These are phyloP conservation scores for Loris lydekkerianus DNA, from an alignment of 2,797 vertebrate genomes.

Conservation along the genomic window DNA sequence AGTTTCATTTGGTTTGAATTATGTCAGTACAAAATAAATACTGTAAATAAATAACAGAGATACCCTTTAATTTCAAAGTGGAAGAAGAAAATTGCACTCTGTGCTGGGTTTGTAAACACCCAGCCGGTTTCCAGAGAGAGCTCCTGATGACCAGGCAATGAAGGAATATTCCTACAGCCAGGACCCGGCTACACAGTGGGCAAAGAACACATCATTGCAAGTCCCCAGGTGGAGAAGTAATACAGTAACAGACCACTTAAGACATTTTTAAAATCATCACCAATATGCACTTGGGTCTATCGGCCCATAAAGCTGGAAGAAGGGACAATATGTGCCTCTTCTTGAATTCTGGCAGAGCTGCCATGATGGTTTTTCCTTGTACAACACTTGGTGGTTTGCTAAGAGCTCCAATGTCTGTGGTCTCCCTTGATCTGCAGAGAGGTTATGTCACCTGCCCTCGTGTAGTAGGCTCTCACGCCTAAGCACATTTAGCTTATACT, in stretches of 20 bases:
- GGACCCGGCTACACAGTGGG: accelerated
- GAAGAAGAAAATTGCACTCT: background rate
- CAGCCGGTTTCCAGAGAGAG: background rate
- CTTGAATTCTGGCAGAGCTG: background rate
- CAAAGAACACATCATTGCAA: accelerated
- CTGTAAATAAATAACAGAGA: conserved; percentile 70
- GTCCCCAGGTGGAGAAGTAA: no score
- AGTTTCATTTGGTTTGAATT: conserved; percentile 73
- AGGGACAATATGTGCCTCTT: accelerated
- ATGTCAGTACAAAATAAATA: conserved; percentile 46
- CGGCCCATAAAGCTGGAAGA: background rate
- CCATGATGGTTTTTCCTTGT: accelerated
- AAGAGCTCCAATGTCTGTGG: accelerated
- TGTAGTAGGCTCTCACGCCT: background rate
- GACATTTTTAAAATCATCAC: background rate
- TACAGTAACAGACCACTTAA: accelerated
- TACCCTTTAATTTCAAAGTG: background rate
- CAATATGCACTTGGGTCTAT: accelerated
- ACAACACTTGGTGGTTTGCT: background rate
- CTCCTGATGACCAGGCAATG: background rate
- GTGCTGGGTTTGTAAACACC: background rate
- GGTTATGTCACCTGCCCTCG: accelerated
- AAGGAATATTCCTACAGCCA: background rate
- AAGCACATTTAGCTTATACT: background rate
- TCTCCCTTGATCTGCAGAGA: background rate